Base-by-base conservation (phyloP, 53 echinoderm and acorn worm genomes). In the Arbacia lixula region DNA sequence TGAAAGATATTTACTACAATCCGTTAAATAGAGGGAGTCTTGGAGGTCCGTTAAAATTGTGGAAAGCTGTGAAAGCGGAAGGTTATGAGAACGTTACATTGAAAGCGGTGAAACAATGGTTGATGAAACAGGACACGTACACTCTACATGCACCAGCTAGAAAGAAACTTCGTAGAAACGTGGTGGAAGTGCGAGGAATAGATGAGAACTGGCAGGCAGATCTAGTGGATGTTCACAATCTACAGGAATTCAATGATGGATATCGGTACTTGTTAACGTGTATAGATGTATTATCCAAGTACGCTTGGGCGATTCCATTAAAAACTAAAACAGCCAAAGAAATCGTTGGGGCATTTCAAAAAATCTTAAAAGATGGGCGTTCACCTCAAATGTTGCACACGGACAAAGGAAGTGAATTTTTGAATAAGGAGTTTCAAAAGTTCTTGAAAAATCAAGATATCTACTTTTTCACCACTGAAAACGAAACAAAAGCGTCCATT, bases 321-420 rank as follows among this genome's bases (percentile, higher is more conserved):
- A 89, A 84, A 66, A 41, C 54, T 26, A 89, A 85, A 43, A 85
- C 77, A 3, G 76, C 76, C 17, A 78, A 87, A 51, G 56, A 14
- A 5, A 79, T 87, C 1, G 78, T 53, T 16, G 16, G 51, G 30
- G 78, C 68, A 5, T 87, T 87, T 68, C n/a, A 79, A 33, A 17
- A 41, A 34, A 87, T 78, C 3, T 52, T 52, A 12, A 66, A 30
- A 12, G 76, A 56, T 1, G 83, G 66, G 19, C 78, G 75, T 12
- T n/a, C 50, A 34, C 76, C 87, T 25, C 11, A 19, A 29, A 51
- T 11, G 19, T 50, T 87, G 12, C 87, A 87, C 35, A 80, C 80
- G 10, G 79, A 87, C 46, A 87, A 87, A 83, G 61, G 89, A 33
- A 41, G 50, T 20, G 89, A 89, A 85, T 89, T 89, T 75, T 2